Evolutionary conservation across 1,140 invertebrate genomes (phyloP).

Genomic region (Drosophila tropicalis): DNA sequence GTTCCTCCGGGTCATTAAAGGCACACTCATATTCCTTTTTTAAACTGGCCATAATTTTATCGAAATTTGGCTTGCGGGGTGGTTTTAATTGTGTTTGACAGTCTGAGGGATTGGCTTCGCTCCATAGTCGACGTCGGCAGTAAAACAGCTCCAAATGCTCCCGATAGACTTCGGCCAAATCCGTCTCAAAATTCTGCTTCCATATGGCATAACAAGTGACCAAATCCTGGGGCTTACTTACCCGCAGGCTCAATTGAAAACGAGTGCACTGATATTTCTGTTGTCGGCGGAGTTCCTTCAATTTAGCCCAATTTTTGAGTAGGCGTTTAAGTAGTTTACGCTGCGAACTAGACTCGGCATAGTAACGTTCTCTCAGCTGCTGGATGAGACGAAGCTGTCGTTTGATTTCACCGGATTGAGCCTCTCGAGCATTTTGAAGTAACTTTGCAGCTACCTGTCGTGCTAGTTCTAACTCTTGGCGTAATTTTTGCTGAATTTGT

Average conservation of each 20-base stretch:
- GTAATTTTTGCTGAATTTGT: conserved; percentile 64
- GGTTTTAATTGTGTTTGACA: conserved; percentile 26
- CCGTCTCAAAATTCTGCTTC: conserved; percentile 72
- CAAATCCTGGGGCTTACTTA: conserved; percentile 50
- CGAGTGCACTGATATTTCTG: conserved; percentile 80
- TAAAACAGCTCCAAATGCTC: conserved; percentile 76
- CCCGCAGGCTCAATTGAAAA: conserved; percentile 78
- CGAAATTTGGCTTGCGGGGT: conserved; percentile 74
- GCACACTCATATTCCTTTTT: conserved; percentile 77
- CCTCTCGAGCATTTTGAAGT: conserved; percentile 35
- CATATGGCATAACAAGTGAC: conserved; percentile 45
- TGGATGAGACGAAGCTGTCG: conserved; percentile 68
- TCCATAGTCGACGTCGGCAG: conserved; percentile 63
- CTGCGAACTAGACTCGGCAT: conserved; percentile 70
- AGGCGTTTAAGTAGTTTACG: conserved; percentile 70
- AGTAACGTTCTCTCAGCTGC: conserved; percentile 71
- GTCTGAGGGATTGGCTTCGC: not conserved
- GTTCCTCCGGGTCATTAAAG: conserved; percentile 84
- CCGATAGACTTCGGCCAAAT: conserved; percentile 80
- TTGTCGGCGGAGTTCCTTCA: conserved; percentile 77
- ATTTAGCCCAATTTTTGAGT: conserved; percentile 79
- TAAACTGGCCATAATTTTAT: conserved; percentile 68
- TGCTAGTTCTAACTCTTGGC: conserved; percentile 75
- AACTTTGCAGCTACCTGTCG: conserved; percentile 66
- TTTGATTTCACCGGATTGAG: conserved; percentile 32